Base-by-base conservation (phyloP, 2,113 vertebrate species). In the Coptodon rendalli region DNA sequence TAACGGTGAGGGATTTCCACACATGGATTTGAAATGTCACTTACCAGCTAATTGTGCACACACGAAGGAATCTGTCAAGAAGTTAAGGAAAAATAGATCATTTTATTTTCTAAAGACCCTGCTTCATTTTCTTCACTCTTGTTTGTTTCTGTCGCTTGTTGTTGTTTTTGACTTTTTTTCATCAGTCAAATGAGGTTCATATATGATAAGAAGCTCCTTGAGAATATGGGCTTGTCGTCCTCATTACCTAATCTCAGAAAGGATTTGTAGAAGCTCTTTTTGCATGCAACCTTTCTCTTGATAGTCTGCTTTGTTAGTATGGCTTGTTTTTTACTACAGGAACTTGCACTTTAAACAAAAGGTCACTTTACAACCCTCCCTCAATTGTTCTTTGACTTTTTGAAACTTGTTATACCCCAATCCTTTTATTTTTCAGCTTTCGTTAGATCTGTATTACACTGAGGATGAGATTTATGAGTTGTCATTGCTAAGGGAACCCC, bases 391-490 rank as follows among this genome's bases (percentile, higher is more conserved):
- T 6, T 34, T 14, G 22, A 50, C n/a, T 40, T 22, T 84, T 43
- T 5, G 14, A 19, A 81, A 36, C 2, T 76, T 45, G 66, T 56
- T 81, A 4, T 19, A 81, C 29, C 14, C 7, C 43, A 52, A 27
- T 50, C 29, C 59, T 84, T 94, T 24, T 93, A 27, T 95, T 53
- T 59, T 82, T 3, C 89, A 99, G 99, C 97, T 99, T 86, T 99
- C 99, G 66, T 95, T 99, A 92, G 99, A 99, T 86, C 97, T 99
- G 85, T 99, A 99, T 90, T 98, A 99, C 90, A 99, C 98, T 6
- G 99, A 99, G 84, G 98, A 99, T 89, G 99, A 99, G 90, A 99
- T 99, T 95, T 99, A 99, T 90, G 98, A 99, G 90, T 96, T 99
- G 43, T 99, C 99, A 0, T 93, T 99, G 94, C 96, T 99, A 80